A percentile compares a stretch with the other conserved stretches of the same genome.
Evolutionary conservation across 2,888 invertebrate species (phyloP).

Genomic region (Nemurella pictetii): DNA sequence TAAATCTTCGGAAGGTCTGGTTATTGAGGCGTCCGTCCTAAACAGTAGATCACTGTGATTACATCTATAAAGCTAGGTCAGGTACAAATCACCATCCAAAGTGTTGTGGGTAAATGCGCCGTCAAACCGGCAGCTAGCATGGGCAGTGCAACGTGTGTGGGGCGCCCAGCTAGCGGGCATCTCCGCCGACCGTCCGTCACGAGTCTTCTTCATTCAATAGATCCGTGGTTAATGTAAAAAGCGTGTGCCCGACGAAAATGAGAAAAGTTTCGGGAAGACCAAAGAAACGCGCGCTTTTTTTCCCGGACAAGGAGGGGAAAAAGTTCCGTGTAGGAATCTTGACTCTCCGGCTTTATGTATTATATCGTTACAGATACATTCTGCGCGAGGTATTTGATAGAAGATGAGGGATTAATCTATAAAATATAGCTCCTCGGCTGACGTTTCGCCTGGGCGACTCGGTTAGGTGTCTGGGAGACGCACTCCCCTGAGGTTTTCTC

Average conservation of each 20-base stretch:
- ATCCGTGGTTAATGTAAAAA: neutral
- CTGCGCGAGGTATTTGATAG: slow-evolving; percentile 4
- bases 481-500: neutral
- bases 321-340: slow-evolving; percentile 1
- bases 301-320: neutral
- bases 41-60: too few species aligned
- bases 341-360: slow-evolving; percentile 1
- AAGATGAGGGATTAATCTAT: neutral
- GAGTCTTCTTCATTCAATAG: neutral
- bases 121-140: too few species aligned
- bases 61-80: too few species aligned
- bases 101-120: too few species aligned
- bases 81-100: too few species aligned
- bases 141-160: too few species aligned
- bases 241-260: neutral
- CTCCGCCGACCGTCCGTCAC: neutral
- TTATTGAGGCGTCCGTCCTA: too few species aligned
- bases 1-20: too few species aligned
- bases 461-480: neutral
- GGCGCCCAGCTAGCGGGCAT: too few species aligned
- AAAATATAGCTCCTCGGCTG: neutral
- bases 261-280: slow-evolving; percentile 5
- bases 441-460: neutral
- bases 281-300: neutral
- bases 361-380: slow-evolving; percentile 14